Evolutionary conservation across 2,113 vertebrate genomes (phyloP), one percentile per base, ranked within the genome.

Genomic region (Aphyosemion australe): DNA sequence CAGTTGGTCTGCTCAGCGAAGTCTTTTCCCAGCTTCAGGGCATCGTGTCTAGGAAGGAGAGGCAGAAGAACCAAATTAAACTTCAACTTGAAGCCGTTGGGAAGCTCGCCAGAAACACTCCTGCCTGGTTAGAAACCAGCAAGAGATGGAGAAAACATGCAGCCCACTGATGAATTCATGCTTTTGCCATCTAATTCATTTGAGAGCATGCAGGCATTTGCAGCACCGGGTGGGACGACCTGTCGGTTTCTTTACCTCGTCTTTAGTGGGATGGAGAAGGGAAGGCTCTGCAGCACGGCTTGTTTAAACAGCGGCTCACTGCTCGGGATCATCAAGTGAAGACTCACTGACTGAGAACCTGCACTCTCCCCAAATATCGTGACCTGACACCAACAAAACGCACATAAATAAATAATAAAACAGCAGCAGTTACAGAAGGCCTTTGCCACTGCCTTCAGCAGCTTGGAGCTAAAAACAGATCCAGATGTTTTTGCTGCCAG

Each of bases 361-460:
- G 92, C 91, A 18, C 93, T 93, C 70, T 93, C 93, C 9, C 92
- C 92, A 61, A 93, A 91, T 58, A 93, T 49, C 1, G 92, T 93
- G 52, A 93, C 93, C 92, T 93, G 78, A 42, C 7, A 37, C 19
- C 32, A 39, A 52, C 37, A 61, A 47, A 47, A 12, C 7, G 8
- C n/a, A 20, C 3, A 19, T 1, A 37, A 2, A 37, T 7, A 26
- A 26, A 26, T 0, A 26, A 26, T 4, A 26, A 26, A 26, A 2
- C 26, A 2, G 5, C 3, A 26, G 26, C 26, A 26, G 5, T 26
- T 26, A 26, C 26, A 26, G 5, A 26, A 26, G 26, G 26, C 26
- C 26, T 26, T 26, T 26, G 26, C 26, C 26, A 26, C 26, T 26
- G 26, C 26, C 1, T 2, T 26, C 26, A 26, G 26, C 1, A 26